phyloP scores from a whole-genome alignment of 1,140 invertebrate species.

The Nephila pilipes region DNA sequence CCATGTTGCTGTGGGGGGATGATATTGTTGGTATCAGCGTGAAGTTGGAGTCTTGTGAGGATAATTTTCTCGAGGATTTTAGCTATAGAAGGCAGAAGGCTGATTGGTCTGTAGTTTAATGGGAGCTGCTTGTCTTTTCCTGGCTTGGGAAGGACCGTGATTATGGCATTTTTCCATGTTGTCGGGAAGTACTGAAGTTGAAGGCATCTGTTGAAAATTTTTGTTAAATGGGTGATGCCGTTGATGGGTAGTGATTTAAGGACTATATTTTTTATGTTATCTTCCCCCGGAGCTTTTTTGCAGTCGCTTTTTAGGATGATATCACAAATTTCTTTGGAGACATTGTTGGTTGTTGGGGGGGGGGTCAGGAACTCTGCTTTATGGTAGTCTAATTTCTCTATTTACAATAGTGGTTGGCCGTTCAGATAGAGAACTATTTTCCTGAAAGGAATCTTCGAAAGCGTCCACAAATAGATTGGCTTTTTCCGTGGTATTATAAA shows the following conservation, averaged over 20 bases:
- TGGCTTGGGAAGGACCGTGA: not conserved
- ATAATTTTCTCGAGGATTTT: too few species aligned
- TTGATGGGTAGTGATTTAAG: not conserved
- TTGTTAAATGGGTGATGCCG: not conserved
- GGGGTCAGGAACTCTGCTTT: too few species aligned
- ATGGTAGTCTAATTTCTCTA: fast-evolving
- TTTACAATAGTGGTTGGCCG: not conserved
- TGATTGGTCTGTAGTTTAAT: not conserved
- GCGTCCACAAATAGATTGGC: not conserved
- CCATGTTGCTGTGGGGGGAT: too few species aligned
- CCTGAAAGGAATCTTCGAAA: not conserved
- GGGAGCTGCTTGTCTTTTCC: not conserved
- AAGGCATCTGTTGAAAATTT: not conserved
- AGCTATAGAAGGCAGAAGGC: not conserved
- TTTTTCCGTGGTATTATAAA: not conserved
- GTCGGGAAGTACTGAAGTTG: not conserved
- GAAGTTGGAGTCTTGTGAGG: too few species aligned
- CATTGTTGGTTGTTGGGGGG: too few species aligned
- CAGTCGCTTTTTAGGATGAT: not conserved
- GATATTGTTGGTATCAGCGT: too few species aligned
- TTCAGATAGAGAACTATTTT: not conserved
- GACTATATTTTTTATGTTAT: not conserved
- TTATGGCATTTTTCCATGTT: not conserved
- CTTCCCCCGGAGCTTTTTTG: not conserved
- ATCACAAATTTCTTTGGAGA: not conserved